Evolutionary conservation across 2,113 vertebrate species (phyloP).

Genomic region (Protobothrops flavoviridis): DNA sequence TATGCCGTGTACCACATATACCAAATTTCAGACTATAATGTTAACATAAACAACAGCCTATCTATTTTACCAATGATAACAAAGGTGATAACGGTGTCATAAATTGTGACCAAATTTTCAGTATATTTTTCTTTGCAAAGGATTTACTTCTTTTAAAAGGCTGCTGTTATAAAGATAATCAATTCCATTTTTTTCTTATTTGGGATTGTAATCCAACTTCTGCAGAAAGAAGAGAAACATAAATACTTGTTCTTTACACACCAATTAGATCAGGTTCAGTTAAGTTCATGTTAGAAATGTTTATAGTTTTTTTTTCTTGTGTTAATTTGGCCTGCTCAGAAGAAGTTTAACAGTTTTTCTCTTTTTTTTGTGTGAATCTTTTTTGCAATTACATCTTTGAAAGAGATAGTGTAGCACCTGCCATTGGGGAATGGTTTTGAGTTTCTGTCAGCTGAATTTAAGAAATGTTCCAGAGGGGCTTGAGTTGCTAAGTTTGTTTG

Average conservation of each 20-base stretch:
- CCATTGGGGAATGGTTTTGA: constrained; percentile 69
- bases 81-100: neutral
- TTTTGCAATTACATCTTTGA: constrained; percentile 62
- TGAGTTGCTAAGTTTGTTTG: constrained; percentile 58
- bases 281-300: constrained; percentile 57
- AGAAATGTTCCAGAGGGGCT: constrained; percentile 62
- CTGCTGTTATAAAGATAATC: neutral
- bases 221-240: constrained; percentile 33
- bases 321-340: constrained; percentile 30
- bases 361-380: constrained; percentile 55
- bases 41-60: neutral
- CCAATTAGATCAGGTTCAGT: constrained; percentile 55
- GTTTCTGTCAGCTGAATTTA: constrained; percentile 70
- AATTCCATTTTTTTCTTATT: neutral
- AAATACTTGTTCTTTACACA: constrained; percentile 18
- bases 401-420: constrained; percentile 59
- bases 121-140: neutral
- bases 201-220: constrained; percentile 38
- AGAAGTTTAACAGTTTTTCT: constrained; percentile 8
- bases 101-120: neutral
- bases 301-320: constrained; percentile 11
- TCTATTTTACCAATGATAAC: neutral
- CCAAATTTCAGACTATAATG: neutral
- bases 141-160: constrained; percentile 21
- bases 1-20: neutral